These are phyloP conservation scores for Oncorhynchus tshawytscha DNA, from an alignment of 2,113 vertebrate species.

Conservation along the genomic window DNA sequence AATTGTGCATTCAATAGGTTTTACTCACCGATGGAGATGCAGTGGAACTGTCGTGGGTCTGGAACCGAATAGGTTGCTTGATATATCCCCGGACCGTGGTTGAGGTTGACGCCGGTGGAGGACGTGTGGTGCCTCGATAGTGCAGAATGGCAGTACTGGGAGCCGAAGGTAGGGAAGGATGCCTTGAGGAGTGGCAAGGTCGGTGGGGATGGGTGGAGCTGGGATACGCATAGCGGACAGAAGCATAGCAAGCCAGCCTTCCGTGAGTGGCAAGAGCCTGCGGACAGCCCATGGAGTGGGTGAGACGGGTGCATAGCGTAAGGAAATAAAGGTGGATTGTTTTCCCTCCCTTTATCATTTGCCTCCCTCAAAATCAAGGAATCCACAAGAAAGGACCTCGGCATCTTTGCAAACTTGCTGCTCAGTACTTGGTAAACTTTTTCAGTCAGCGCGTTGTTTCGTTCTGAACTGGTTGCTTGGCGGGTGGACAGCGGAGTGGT, in stretches of 20 bases:
- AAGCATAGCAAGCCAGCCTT: slow-evolving; percentile 95
- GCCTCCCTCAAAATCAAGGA: slow-evolving; percentile 93
- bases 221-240: slow-evolving; percentile 92
- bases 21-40: slow-evolving; percentile 94
- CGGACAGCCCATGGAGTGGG: slow-evolving; percentile 81
- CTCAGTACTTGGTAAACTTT: slow-evolving; percentile 24
- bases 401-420: slow-evolving; percentile 76
- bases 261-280: slow-evolving; percentile 89
- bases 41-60: slow-evolving; percentile 96
- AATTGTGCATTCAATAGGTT: background rate
- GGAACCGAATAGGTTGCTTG: slow-evolving; percentile 89
- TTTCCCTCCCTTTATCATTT: slow-evolving; percentile 85
- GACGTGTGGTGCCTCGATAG: slow-evolving; percentile 86
- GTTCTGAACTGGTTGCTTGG: slow-evolving; percentile 47
- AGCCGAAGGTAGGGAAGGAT: slow-evolving; percentile 87
- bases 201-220: slow-evolving; percentile 88
- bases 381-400: slow-evolving; percentile 96
- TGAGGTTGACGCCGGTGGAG: slow-evolving; percentile 80
- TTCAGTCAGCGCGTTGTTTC: slow-evolving; percentile 27
- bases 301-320: slow-evolving; percentile 90
- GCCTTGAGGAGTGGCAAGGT: slow-evolving; percentile 91
- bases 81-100: slow-evolving; percentile 87
- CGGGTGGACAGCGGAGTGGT: slow-evolving; percentile 92
- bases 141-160: slow-evolving; percentile 91
- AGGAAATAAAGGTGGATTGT: slow-evolving; percentile 85